Evolutionary conservation across 1,140 invertebrate species (phyloP).

Genomic region (Camponotus floridanus): DNA sequence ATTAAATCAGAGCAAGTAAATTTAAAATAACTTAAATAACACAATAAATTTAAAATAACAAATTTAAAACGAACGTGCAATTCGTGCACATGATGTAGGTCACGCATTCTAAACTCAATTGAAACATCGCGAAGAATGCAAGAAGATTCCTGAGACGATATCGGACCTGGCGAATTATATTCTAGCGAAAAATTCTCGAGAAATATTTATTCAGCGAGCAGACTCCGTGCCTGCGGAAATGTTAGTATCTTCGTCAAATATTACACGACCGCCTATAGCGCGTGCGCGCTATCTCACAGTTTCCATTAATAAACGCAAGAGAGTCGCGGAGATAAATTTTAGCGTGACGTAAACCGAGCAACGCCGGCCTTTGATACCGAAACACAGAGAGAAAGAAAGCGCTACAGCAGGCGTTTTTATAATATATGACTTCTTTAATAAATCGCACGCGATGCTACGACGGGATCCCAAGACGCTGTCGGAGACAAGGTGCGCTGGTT

Average conservation of each 20-base stretch:
- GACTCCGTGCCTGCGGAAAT: constrained; percentile 18
- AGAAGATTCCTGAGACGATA: constrained; percentile 37
- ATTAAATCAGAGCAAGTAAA: not conserved
- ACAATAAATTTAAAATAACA: too few relatives aligned
- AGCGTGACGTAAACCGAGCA: constrained; percentile 58
- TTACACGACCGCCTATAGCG: constrained; percentile 48
- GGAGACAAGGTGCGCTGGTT: constrained; percentile 35
- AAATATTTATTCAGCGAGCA: constrained; percentile 45
- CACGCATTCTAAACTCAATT: not conserved
- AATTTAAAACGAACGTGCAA: too few relatives aligned
- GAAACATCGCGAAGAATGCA: constrained; percentile 39
- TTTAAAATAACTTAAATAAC: not conserved
- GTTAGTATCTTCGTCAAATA: constrained; percentile 55
- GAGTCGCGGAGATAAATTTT: constrained; percentile 61
- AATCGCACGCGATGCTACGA: constrained; percentile 46
- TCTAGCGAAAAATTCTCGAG: constrained; percentile 46
- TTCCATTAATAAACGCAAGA: constrained; percentile 61
- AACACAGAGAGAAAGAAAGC: not conserved
- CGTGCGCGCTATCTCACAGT: constrained; percentile 15
- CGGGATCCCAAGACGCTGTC: constrained; percentile 32
- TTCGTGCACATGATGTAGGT: not conserved
- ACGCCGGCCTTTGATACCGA: constrained; percentile 29
- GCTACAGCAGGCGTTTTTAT: constrained; percentile 34
- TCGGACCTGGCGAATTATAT: constrained; percentile 39
- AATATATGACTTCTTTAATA: constrained; percentile 64